These are phyloP conservation scores for Siphlonurus alternatus DNA, from an alignment of 2,888 invertebrate genomes.

Conservation along the genomic window DNA sequence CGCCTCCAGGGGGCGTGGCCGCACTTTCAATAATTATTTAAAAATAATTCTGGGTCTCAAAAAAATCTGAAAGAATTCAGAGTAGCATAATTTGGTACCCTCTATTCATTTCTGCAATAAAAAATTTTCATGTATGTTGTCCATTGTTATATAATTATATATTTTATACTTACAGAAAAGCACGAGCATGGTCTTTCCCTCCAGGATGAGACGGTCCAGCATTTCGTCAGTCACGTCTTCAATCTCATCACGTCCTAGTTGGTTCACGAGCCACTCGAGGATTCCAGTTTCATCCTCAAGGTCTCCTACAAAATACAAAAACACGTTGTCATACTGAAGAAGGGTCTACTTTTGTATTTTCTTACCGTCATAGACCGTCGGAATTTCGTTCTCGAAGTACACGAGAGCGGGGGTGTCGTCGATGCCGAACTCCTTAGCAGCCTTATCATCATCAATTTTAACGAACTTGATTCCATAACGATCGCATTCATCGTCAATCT, in stretches of 20 bases:
- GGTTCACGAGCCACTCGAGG: slow-evolving; percentile 71
- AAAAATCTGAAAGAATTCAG: too few species aligned
- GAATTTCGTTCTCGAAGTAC: slow-evolving; percentile 85
- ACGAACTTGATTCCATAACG: slow-evolving; percentile 85
- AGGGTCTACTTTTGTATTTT: slow-evolving; percentile 23
- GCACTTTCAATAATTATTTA: too few species aligned
- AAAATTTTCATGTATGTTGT: too few species aligned
- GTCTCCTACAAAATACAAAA: slow-evolving; percentile 36
- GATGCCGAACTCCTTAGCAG: slow-evolving; percentile 75
- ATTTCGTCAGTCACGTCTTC: slow-evolving; percentile 91
- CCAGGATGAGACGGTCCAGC: slow-evolving; percentile 75
- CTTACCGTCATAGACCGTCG: slow-evolving; percentile 76
- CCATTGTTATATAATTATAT: too few species aligned
- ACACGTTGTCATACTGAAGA: slow-evolving; percentile 22
- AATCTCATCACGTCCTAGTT: slow-evolving; percentile 82
- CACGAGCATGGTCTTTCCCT: slow-evolving; percentile 76
- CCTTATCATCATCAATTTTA: slow-evolving; percentile 72
- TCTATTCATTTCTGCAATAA: too few species aligned
- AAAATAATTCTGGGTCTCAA: too few species aligned
- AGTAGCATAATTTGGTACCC: too few species aligned
- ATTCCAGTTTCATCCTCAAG: slow-evolving; percentile 78
- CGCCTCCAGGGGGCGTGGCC: too few species aligned
- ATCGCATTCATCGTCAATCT: slow-evolving; percentile 87
- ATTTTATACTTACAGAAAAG: slow-evolving; percentile 66
- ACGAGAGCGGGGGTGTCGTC: slow-evolving; percentile 70